These are phyloP conservation scores for Amphiduros pacificus DNA, from an alignment of 2,888 invertebrate species.

Conservation along the genomic window DNA sequence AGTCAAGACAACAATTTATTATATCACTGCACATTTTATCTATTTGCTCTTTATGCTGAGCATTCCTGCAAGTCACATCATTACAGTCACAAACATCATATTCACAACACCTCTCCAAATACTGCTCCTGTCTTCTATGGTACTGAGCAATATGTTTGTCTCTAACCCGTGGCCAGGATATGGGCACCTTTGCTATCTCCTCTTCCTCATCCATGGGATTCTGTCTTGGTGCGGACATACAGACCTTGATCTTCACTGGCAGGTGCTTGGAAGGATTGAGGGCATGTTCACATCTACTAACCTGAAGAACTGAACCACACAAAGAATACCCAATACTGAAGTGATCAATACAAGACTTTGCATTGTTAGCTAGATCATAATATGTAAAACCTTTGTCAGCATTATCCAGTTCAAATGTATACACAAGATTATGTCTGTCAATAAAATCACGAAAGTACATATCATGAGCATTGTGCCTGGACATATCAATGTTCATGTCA, in stretches of 20 bases:
- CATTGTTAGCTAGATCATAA: background rate
- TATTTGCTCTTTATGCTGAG: background rate
- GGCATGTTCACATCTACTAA: background rate
- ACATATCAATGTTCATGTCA: background rate
- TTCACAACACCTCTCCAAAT: background rate
- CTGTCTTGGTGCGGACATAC: too few species aligned
- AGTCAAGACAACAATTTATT: background rate
- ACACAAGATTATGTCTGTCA: background rate
- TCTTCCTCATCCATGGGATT: too few species aligned
- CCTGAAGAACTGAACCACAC: background rate
- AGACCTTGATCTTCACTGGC: background rate
- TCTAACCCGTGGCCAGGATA: too few species aligned
- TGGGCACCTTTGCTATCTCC: too few species aligned
- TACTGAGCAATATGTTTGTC: background rate
- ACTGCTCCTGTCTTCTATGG: background rate
- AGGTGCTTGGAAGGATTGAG: background rate
- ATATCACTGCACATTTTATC: background rate
- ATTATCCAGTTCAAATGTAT: background rate
- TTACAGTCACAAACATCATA: background rate
- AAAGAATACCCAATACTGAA: background rate
- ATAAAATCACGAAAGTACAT: background rate
- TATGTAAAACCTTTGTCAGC: background rate
- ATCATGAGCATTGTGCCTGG: background rate
- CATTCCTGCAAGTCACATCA: constrained; percentile 1
- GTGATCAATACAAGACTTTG: background rate